These are phyloP conservation scores for Cephus runcator DNA, from an alignment of 2,888 invertebrate species.

Conservation along the genomic window DNA sequence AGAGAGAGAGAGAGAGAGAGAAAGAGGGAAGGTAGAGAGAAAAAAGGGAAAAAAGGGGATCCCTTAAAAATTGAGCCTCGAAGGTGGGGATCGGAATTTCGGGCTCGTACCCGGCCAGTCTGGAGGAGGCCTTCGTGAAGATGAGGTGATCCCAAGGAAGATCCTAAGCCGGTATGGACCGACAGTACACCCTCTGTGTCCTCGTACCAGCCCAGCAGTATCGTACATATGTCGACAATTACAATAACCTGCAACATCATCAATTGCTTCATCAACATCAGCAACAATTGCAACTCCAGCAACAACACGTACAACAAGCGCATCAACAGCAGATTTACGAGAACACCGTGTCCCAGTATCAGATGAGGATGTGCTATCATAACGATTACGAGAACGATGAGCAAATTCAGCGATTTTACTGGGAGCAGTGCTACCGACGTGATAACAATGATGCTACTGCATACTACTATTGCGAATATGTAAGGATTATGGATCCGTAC, in stretches of 20 bases:
- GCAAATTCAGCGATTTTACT: constrained; percentile 62
- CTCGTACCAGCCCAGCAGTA: constrained; percentile 64
- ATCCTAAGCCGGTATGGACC: constrained; percentile 59
- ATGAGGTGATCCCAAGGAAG: constrained; percentile 52
- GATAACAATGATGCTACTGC: constrained; percentile 62
- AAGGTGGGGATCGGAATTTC: constrained; percentile 65
- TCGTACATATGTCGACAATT: constrained; percentile 58
- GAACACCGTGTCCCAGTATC: constrained; percentile 61
- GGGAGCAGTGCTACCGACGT: constrained; percentile 62
- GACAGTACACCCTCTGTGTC: constrained; percentile 64
- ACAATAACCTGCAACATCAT: constrained; percentile 37
- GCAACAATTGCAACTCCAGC: constrained; percentile 31
- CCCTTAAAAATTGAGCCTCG: constrained; percentile 63
- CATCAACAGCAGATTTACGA: constrained; percentile 55
- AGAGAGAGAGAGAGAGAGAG: constrained; percentile 2
- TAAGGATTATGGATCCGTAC: constrained; percentile 43
- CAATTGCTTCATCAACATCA: constrained; percentile 43
- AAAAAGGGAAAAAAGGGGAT: constrained; percentile 53
- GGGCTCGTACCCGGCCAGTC: constrained; percentile 64
- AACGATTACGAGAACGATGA: constrained; percentile 64
- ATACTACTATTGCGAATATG: constrained; percentile 64
- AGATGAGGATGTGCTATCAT: constrained; percentile 63
- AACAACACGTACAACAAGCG: constrained; percentile 17
- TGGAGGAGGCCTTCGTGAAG: constrained; percentile 63
- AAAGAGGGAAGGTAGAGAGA: constrained; percentile 7